Conservation (phyloP, 2,113 vertebrate species). For the Gobiocypris rarus region DNA sequence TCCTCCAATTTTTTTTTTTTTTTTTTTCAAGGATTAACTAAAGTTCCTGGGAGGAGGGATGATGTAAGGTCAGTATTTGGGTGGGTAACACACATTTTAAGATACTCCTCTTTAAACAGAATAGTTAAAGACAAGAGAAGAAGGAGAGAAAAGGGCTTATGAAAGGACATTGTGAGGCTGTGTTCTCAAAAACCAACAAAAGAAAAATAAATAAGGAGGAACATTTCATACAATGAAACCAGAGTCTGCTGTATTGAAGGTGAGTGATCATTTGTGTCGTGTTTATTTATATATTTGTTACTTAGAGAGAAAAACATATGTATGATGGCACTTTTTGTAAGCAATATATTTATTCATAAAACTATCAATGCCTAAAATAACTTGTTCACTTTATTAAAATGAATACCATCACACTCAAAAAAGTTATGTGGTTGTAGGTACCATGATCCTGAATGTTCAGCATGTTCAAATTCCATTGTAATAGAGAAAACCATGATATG, state of each 20-base stretch:
- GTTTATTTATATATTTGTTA: not conserved
- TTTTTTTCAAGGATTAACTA: not conserved
- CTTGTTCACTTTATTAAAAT: not conserved
- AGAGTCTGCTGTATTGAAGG: not conserved
- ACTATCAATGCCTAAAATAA: not conserved
- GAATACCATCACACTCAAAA: too few relatives aligned
- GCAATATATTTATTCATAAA: not conserved
- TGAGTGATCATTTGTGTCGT: not conserved
- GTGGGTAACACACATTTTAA: conserved; percentile 12
- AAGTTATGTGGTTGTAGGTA: too few relatives aligned
- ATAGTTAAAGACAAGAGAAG: not conserved
- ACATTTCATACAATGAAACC: conserved; percentile 11
- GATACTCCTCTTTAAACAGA: conserved; percentile 22
- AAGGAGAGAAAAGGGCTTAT: not conserved
- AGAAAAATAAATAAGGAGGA: not conserved
- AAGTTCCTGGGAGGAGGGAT: conserved; percentile 1
- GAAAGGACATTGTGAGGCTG: not conserved
- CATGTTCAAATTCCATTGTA: not conserved
- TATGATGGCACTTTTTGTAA: not conserved
- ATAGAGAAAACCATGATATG: not conserved
- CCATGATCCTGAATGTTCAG: not conserved
- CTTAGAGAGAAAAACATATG: not conserved
- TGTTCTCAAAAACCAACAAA: not conserved
- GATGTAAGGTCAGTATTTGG: conserved; percentile 8
- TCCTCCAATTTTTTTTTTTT: not conserved